These are phyloP conservation scores for Glossophaga mutica DNA, from an alignment of 2,797 vertebrate genomes.

Conservation along the genomic window DNA sequence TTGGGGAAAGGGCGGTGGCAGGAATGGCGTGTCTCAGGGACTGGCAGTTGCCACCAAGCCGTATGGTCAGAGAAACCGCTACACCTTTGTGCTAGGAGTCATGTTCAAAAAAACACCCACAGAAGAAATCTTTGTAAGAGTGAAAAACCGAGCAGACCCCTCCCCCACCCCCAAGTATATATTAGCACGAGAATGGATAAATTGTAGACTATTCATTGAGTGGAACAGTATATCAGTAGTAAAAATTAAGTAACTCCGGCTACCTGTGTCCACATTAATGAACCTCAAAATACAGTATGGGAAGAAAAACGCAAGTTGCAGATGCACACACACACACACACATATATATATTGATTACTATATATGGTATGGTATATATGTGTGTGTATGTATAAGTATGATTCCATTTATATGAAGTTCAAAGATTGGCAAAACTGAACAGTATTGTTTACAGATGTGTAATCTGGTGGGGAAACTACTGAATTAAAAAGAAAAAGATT, in stretches of 20 bases:
- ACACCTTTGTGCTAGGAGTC: not conserved
- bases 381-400: too few relatives aligned
- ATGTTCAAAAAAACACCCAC: not conserved
- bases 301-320: not conserved
- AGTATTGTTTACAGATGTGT: not conserved
- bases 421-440: too few relatives aligned
- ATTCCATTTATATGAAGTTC: too few relatives aligned
- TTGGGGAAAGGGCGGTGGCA: not conserved
- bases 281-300: not conserved
- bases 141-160: not conserved
- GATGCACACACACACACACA: too few relatives aligned
- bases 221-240: not conserved
- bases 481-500: not conserved
- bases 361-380: too few relatives aligned
- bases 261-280: not conserved
- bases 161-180: not conserved
- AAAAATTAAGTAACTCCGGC: not conserved
- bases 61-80: not conserved
- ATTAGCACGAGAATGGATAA: not conserved
- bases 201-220: not conserved
- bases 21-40: not conserved
- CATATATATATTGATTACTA: too few relatives aligned
- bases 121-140: not conserved
- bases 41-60: not conserved
- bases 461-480: not conserved